A percentile compares a stretch with the other conserved stretches of the same genome.
Conservation (phyloP, 2,888 invertebrate species). For the Alcis repandata region DNA sequence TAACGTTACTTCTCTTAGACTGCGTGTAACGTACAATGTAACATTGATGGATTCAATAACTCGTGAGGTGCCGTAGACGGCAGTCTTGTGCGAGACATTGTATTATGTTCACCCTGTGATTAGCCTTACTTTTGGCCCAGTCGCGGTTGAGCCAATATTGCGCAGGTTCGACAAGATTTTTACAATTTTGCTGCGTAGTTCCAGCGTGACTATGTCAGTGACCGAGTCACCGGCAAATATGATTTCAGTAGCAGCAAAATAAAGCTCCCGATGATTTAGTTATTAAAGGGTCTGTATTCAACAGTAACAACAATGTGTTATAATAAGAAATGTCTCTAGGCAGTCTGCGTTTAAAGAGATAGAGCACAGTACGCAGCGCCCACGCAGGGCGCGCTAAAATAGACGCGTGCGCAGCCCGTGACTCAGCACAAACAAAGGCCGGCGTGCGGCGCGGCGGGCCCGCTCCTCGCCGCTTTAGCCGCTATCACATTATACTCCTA, state of each 20-base stretch:
- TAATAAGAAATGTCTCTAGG: constrained; percentile 59
- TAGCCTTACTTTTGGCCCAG: neutral
- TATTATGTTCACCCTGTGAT: neutral
- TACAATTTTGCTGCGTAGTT: neutral
- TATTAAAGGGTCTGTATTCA: neutral
- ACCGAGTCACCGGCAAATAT: neutral
- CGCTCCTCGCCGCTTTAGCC: constrained; percentile 72
- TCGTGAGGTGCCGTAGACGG: neutral
- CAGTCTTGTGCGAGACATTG: neutral
- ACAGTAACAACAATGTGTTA: neutral
- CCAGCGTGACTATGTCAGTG: neutral
- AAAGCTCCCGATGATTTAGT: neutral
- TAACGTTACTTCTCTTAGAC: constrained; percentile 50
- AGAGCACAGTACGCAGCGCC: constrained; percentile 63
- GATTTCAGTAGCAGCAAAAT: neutral
- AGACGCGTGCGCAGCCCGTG: constrained; percentile 79
- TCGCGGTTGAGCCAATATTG: neutral
- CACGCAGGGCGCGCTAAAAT: constrained; percentile 75
- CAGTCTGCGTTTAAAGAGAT: constrained; percentile 64
- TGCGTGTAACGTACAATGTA: constrained; percentile 9
- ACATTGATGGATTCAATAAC: neutral
- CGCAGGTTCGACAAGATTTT: neutral
- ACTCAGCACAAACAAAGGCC: constrained; percentile 80
- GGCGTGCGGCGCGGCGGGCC: constrained; percentile 68
- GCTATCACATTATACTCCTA: constrained; percentile 51